These are phyloP conservation scores for Propithecus deckenii DNA, from an alignment of 2,797 vertebrate genomes.

Conservation along the genomic window DNA sequence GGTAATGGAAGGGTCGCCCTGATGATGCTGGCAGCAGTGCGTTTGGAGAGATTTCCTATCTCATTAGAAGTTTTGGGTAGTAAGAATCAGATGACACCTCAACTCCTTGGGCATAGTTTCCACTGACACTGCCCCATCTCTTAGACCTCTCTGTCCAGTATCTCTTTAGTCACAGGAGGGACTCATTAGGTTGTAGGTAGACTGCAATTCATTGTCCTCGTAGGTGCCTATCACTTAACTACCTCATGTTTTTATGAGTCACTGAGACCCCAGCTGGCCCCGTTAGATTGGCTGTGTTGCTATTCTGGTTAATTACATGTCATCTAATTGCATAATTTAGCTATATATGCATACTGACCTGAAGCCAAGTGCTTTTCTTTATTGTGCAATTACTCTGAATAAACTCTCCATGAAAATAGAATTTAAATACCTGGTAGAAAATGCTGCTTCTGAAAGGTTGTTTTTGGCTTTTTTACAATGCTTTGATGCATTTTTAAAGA, in stretches of 20 bases:
- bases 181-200: conserved; percentile 25
- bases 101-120: not conserved
- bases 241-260: conserved; percentile 62
- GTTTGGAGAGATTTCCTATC: not conserved
- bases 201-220: conserved; percentile 1
- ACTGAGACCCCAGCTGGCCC: conserved; percentile 61
- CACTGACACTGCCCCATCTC: not conserved
- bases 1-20: not conserved
- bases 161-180: not conserved
- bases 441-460: conserved; percentile 3
- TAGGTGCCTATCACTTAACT: conserved; percentile 52
- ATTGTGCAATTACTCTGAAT: conserved; percentile 68
- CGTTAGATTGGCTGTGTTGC: conserved; percentile 76
- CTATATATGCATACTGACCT: conserved; percentile 76
- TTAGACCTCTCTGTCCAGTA: not conserved
- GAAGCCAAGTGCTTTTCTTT: conserved; percentile 75
- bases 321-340: conserved; percentile 80
- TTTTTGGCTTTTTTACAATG: conserved; percentile 23
- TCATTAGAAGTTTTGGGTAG: not conserved
- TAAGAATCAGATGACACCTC: conserved; percentile 23
- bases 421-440: conserved; percentile 63
- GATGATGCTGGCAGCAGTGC: not conserved
- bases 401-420: conserved; percentile 55
- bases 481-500: conserved; percentile 50
- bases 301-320: conserved; percentile 81